Percentiles rank a stretch among this genome's conserved stretches.
phyloP scores from a whole-genome alignment of 2,113 vertebrate genomes.

The Otus sunia region DNA sequence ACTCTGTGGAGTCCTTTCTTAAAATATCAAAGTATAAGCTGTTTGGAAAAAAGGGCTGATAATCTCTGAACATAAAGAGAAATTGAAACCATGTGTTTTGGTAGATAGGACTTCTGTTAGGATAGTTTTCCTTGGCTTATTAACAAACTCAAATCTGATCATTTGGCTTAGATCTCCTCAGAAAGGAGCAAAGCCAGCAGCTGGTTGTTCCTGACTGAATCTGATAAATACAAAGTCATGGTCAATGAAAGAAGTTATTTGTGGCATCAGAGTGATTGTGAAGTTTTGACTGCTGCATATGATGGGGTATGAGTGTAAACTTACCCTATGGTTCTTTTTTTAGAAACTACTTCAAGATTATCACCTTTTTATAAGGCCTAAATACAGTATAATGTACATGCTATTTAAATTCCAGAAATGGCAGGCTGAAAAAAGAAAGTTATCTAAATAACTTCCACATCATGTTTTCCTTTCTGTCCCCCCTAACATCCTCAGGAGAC shows the following conservation, averaged over 20 bases:
- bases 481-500: conserved; percentile 2
- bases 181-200: background rate
- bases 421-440: conserved; percentile 56
- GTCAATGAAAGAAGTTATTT: background rate
- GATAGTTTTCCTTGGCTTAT: background rate
- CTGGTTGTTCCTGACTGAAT: background rate
- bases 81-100: background rate
- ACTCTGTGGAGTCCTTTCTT: background rate
- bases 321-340: background rate
- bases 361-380: background rate
- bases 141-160: background rate
- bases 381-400: background rate
- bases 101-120: background rate
- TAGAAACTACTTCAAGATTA: background rate
- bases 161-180: background rate
- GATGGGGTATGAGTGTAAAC: background rate
- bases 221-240: background rate
- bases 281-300: background rate
- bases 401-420: background rate
- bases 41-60: background rate
- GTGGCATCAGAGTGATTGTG: background rate
- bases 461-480: conserved; percentile 36
- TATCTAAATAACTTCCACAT: conserved; percentile 46
- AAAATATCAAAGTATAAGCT: background rate
- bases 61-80: background rate